Percentiles rank a stretch among this genome's conserved stretches.
Conservation (phyloP, 2,888 invertebrate genomes). For the Tetheella fluctuosa region DNA sequence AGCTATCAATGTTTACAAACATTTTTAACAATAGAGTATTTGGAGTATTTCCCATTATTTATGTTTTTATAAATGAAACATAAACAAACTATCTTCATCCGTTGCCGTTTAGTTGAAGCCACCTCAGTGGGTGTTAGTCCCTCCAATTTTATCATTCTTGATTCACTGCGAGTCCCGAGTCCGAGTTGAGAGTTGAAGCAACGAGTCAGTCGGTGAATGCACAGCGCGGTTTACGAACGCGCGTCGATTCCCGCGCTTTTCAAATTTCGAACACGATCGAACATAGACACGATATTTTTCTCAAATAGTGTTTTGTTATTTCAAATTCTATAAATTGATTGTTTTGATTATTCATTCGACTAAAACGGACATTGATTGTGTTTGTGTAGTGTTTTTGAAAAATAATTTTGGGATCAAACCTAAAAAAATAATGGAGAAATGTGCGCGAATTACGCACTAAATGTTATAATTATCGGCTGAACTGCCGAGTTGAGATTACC, state of each 20-base stretch:
- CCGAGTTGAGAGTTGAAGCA: conserved; percentile 18
- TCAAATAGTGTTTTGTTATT: conserved; percentile 12
- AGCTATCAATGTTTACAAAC: no score
- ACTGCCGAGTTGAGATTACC: not conserved
- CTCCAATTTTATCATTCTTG: conserved; percentile 49
- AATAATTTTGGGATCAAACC: conserved; percentile 5
- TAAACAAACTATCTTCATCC: conserved; percentile 54
- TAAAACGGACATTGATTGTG: conserved; percentile 11
- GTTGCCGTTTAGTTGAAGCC: conserved; percentile 29
- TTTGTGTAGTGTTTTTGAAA: conserved; percentile 17
- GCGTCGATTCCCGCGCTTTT: conserved; percentile 43
- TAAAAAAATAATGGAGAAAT: conserved; percentile 2
- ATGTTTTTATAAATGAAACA: not conserved
- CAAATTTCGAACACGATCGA: conserved; percentile 55
- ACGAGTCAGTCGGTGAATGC: conserved; percentile 54
- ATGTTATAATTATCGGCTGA: conserved; percentile 1
- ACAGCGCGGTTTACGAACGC: conserved; percentile 54
- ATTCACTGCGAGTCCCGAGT: conserved; percentile 22
- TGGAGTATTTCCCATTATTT: not conserved
- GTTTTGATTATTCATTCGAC: not conserved
- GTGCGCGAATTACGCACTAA: not conserved
- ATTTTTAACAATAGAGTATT: not conserved
- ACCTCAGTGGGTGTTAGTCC: conserved; percentile 32
- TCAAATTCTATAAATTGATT: conserved; percentile 8
- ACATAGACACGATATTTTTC: conserved; percentile 44